A percentile compares a stretch with the other conserved stretches of the same genome.
Evolutionary conservation across 1,140 invertebrate species (phyloP).

Genomic region (Aradophagus sp.): DNA sequence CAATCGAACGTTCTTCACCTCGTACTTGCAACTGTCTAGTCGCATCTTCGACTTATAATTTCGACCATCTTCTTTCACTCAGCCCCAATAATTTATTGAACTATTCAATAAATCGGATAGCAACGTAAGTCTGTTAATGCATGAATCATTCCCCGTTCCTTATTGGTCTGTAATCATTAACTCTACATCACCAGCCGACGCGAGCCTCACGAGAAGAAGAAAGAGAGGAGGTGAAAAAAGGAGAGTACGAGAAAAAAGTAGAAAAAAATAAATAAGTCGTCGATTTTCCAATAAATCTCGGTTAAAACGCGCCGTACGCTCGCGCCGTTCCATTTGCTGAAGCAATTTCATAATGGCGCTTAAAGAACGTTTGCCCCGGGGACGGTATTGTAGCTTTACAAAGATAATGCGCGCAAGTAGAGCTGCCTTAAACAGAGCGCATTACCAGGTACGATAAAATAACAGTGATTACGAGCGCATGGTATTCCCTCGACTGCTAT

Average conservation of each 20-base stretch:
- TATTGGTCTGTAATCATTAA: slow-evolving; percentile 47
- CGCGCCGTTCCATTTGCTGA: slow-evolving; percentile 68
- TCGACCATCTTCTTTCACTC: neutral
- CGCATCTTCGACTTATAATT: neutral
- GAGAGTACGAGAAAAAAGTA: slow-evolving; percentile 6
- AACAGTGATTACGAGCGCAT: slow-evolving; percentile 69
- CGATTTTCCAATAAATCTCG: slow-evolving; percentile 58
- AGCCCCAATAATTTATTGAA: slow-evolving; percentile 12
- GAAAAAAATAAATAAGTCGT: slow-evolving; percentile 27
- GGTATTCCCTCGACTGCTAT: slow-evolving; percentile 61
- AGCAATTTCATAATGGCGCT: slow-evolving; percentile 71
- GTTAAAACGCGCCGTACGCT: slow-evolving; percentile 31
- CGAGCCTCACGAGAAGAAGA: neutral
- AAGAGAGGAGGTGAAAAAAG: neutral
- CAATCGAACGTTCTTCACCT: no score
- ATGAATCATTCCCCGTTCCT: slow-evolving; percentile 24
- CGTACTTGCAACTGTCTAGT: neutral
- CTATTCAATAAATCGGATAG: slow-evolving; percentile 31
- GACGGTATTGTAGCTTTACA: slow-evolving; percentile 57
- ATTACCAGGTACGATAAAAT: slow-evolving; percentile 71
- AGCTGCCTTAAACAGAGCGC: slow-evolving; percentile 65
- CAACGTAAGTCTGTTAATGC: slow-evolving; percentile 23
- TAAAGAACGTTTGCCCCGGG: slow-evolving; percentile 65
- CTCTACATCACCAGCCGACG: slow-evolving; percentile 37
- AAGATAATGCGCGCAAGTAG: slow-evolving; percentile 70